Evolutionary conservation across 2,113 vertebrate genomes (phyloP).

Genomic region (Cephalopterus ornatus): DNA sequence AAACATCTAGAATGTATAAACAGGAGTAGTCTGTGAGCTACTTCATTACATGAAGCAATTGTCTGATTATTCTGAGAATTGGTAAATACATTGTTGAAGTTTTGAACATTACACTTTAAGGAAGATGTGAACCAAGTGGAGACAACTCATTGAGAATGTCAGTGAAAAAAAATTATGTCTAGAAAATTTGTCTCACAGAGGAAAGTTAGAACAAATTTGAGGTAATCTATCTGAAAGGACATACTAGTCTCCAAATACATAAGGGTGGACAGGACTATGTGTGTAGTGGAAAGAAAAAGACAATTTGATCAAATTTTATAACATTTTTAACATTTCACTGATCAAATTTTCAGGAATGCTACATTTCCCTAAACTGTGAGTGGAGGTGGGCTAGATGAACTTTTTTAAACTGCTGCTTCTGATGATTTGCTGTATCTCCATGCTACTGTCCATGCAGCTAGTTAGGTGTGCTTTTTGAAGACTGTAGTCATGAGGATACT

Average conservation of each 20-base stretch:
- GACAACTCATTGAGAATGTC: not conserved
- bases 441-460: not conserved
- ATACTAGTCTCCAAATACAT: not conserved
- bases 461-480: not conserved
- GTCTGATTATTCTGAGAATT: not conserved
- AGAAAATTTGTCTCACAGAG: not conserved
- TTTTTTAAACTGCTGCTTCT: not conserved
- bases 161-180: not conserved
- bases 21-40: not conserved
- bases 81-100: not conserved
- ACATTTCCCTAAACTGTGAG: not conserved
- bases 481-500: not conserved
- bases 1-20: not conserved
- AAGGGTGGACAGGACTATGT: not conserved
- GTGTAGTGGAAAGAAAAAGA: not conserved
- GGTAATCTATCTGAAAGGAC: not conserved
- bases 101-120: not conserved
- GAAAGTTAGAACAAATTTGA: not conserved
- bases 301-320: not conserved
- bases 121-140: not conserved
- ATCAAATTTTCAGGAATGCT: not conserved
- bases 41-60: not conserved
- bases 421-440: not conserved
- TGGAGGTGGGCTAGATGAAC: not conserved
- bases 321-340: not conserved